phyloP scores from a whole-genome alignment of 2,888 invertebrate genomes.

The Rhagium mordax region DNA sequence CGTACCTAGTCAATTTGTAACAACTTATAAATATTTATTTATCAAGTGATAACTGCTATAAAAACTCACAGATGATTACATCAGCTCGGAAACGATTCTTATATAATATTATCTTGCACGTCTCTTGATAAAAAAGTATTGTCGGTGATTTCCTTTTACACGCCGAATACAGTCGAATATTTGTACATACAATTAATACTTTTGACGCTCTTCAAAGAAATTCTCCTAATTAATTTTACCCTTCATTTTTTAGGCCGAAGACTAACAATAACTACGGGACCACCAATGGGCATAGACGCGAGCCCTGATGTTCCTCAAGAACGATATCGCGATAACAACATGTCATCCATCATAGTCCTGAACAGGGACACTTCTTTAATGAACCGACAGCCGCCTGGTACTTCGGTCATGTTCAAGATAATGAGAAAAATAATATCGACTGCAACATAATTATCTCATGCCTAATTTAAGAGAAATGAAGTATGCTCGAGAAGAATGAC shows the following conservation, averaged over 20 bases:
- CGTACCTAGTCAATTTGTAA: not conserved
- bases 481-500: slow-evolving; percentile 18
- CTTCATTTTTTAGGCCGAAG: slow-evolving; percentile 34
- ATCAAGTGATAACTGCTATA: not conserved
- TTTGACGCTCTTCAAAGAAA: slow-evolving; percentile 30
- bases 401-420: slow-evolving; percentile 61
- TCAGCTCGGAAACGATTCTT: not conserved
- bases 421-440: slow-evolving; percentile 61
- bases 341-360: slow-evolving; percentile 69
- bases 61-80: not conserved
- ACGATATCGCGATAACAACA: slow-evolving; percentile 67
- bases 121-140: not conserved
- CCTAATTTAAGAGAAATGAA: slow-evolving; percentile 29
- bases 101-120: not conserved
- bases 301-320: slow-evolving; percentile 62
- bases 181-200: slow-evolving; percentile 28
- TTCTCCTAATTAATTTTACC: slow-evolving; percentile 35
- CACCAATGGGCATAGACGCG: slow-evolving; percentile 61
- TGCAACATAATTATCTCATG: slow-evolving; percentile 51
- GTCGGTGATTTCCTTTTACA: slow-evolving; percentile 4
- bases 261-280: slow-evolving; percentile 48
- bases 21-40: not conserved
- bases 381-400: slow-evolving; percentile 67
- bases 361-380: slow-evolving; percentile 68
- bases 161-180: slow-evolving; percentile 2